Evolutionary conservation across 2,888 invertebrate species (phyloP).

Genomic region (Archips xylosteana): DNA sequence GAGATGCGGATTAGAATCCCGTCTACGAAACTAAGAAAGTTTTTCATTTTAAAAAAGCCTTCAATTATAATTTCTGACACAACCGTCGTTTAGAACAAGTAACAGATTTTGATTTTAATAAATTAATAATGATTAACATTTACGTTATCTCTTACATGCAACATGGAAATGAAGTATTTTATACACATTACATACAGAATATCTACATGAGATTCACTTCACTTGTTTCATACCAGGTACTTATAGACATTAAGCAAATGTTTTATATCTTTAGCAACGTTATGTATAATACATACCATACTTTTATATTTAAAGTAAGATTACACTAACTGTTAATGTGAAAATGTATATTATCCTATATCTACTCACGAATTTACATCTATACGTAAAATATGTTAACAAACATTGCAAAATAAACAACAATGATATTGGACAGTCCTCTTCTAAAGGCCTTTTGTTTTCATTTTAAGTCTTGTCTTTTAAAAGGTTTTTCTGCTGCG

Average conservation of each 20-base stretch:
- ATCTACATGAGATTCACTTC: conserved; percentile 19
- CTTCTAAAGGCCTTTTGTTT: conserved; percentile 45
- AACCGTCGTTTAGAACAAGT: not conserved
- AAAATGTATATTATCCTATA: conserved; percentile 15
- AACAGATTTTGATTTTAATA: conserved; percentile 1
- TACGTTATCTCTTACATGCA: not conserved
- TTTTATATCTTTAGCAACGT: conserved; percentile 41
- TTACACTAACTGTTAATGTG: conserved; percentile 16
- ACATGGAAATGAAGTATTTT: not conserved
- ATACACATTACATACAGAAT: conserved; percentile 4
- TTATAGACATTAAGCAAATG: conserved; percentile 46
- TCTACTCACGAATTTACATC: conserved; percentile 25
- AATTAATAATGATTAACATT: conserved; percentile 3
- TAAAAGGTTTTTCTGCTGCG: conserved; percentile 53
- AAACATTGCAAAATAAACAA: conserved; percentile 63
- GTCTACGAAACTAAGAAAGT: no score
- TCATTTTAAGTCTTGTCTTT: conserved; percentile 41
- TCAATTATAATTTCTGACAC: not conserved
- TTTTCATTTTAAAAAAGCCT: not conserved
- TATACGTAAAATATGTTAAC: conserved; percentile 28
- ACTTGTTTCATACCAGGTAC: conserved; percentile 30
- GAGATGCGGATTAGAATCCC: no score
- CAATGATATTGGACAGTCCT: conserved; percentile 65
- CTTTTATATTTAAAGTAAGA: conserved; percentile 13
- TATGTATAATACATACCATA: conserved; percentile 31